A percentile compares a stretch with the other conserved stretches of the same genome.
Conservation (phyloP, 2,888 invertebrate species). For the Siphlonurus alternatus region DNA sequence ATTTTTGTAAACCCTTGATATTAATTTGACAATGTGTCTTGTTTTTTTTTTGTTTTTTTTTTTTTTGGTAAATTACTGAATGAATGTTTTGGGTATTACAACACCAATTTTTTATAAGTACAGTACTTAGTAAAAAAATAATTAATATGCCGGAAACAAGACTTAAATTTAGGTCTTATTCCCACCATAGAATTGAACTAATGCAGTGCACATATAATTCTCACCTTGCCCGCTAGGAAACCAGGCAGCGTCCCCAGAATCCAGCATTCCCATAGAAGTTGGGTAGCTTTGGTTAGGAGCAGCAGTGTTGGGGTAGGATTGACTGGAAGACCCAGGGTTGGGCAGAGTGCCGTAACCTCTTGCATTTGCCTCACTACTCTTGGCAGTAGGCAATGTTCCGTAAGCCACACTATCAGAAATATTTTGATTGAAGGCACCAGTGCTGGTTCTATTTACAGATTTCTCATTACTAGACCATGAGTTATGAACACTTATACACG, state of each 20-base stretch:
- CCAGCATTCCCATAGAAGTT: not conserved
- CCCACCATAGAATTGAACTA: no score
- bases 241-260: conserved; percentile 4
- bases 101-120: no score
- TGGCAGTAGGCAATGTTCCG: not conserved
- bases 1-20: no score
- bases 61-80: no score
- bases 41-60: no score
- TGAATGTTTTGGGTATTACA: no score
- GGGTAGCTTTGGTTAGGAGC: not conserved
- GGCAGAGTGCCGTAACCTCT: not conserved
- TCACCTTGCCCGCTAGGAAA: not conserved
- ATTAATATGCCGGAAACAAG: no score
- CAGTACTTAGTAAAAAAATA: no score
- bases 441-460: not conserved
- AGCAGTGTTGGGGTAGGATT: not conserved
- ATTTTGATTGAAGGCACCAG: not conserved
- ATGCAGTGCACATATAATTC: no score
- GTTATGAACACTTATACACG: not conserved
- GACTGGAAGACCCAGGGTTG: not conserved
- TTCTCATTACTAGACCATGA: not conserved
- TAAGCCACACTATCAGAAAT: not conserved
- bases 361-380: not conserved
- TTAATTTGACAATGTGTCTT: no score
- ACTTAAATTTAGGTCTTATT: no score